Evolutionary conservation across 1,140 invertebrate genomes (phyloP), one percentile per base, ranked within the genome.

Genomic region (Littorina saxatilis): DNA sequence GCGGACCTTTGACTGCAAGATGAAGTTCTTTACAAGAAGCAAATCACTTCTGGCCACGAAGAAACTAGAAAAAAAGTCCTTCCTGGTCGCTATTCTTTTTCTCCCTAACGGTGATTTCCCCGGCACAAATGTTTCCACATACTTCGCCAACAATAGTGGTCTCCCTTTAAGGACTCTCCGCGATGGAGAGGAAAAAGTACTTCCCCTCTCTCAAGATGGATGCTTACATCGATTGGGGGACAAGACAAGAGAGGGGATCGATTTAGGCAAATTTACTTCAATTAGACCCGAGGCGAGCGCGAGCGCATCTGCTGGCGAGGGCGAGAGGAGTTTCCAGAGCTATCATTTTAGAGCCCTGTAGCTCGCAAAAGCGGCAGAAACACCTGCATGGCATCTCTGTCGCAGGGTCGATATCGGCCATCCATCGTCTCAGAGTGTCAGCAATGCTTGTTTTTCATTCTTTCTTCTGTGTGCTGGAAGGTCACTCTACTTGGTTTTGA

Each of bases 191-290:
- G 61, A 52, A 52, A 76, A 29, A 76, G 74, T 76, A 76, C 74
- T 76, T 58, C 50, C 52, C 52, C 20, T 76, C 74, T 55, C 29
- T 58, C n/a, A 76, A 58, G 74, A 76, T 76, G 74, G 74, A 58
- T 37, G 74, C 50, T 76, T 76, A 35, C 39, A 76, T 76, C 32
- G 74, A 76, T 76, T 76, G 74, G 50, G 50, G 50, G 27, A 55
- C 15, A 58, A 58, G 17, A 76, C 74, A 32, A 35, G 50, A 37
- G 52, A n/a, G n/a, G 55, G 52, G 32, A 55, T 76, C 50, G 74
- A 61, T 76, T 58, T 55, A 58, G 74, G 74, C 74, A 76, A 61
- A 61, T 76, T 76, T 76, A 61, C 52, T 76, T 76, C 74, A 76
- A 61, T 76, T 76, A 61, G 74, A 76, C 50, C 35, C 17, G 13